These are phyloP conservation scores for Orientallactaga sibirica DNA, from an alignment of 2,797 vertebrate genomes.

Conservation along the genomic window DNA sequence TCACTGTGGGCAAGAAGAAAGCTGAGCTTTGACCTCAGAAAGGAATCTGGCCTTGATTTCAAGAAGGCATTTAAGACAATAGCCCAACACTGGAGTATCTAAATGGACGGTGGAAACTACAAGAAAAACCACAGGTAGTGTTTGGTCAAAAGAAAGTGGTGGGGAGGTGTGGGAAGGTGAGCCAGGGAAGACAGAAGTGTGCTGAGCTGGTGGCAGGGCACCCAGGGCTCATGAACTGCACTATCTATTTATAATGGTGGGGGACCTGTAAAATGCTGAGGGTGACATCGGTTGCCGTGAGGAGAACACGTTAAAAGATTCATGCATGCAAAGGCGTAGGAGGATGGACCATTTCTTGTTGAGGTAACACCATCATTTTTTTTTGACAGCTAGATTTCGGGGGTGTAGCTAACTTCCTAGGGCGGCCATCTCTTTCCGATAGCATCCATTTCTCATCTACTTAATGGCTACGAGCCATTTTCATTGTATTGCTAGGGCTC, in stretches of 20 bases:
- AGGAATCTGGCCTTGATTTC: conserved; percentile 77
- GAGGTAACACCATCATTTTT: conserved; percentile 66
- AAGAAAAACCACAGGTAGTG: conserved; percentile 79
- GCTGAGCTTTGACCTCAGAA: conserved; percentile 78
- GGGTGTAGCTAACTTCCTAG: not conserved
- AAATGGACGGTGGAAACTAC: conserved; percentile 77
- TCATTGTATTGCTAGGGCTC: not conserved
- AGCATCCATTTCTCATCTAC: not conserved
- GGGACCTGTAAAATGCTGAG: conserved; percentile 47
- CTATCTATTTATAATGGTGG: conserved; percentile 27
- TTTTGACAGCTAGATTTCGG: conserved; percentile 34
- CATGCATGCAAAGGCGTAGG: conserved; percentile 28
- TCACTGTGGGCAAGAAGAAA: conserved; percentile 79
- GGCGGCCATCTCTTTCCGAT: not conserved
- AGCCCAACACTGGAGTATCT: conserved; percentile 70
- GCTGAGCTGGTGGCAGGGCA: conserved; percentile 55
- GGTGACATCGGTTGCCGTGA: conserved; percentile 59
- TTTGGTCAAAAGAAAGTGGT: conserved; percentile 69
- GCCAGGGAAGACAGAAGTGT: not conserved
- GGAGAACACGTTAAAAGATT: conserved; percentile 51
- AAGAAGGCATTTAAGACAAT: conserved; percentile 78
- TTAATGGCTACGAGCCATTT: not conserved
- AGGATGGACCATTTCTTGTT: conserved; percentile 8
- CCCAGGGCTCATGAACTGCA: not conserved
- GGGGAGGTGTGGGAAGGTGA: conserved; percentile 69